Conservation (phyloP, 2,888 invertebrate species). For the Aquatica leii region DNA sequence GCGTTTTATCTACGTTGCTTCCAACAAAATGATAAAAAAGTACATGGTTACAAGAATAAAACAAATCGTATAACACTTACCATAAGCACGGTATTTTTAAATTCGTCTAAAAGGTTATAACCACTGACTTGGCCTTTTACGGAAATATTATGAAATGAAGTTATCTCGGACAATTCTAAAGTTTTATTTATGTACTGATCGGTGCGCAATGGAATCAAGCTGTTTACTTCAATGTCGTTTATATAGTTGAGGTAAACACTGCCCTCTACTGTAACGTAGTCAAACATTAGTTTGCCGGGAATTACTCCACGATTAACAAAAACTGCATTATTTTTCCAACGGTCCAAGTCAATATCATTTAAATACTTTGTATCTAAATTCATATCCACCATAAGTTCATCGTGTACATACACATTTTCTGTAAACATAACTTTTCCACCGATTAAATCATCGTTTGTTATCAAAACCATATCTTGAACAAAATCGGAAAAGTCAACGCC, state of each 20-base stretch:
- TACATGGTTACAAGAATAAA: not conserved
- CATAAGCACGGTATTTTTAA: conserved; percentile 62
- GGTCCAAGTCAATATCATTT: conserved; percentile 56
- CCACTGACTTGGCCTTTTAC: conserved; percentile 59
- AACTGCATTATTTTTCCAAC: conserved; percentile 60
- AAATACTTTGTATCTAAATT: conserved; percentile 55
- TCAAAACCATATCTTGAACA: conserved; percentile 57
- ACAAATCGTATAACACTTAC: conserved; percentile 55
- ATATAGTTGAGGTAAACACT: conserved; percentile 58
- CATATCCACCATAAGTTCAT: conserved; percentile 43
- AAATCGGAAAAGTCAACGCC: conserved; percentile 54
- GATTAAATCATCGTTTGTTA: conserved; percentile 53
- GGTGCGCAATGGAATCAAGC: conserved; percentile 61
- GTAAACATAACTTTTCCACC: conserved; percentile 56
- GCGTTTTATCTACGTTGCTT: too few species aligned
- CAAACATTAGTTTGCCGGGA: conserved; percentile 57
- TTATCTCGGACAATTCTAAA: conserved; percentile 57
- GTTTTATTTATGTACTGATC: conserved; percentile 59
- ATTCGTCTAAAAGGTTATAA: conserved; percentile 59
- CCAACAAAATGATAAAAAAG: too few species aligned
- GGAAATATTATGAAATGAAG: conserved; percentile 46
- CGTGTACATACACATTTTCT: conserved; percentile 48
- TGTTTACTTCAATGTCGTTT: conserved; percentile 61
- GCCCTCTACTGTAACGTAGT: conserved; percentile 58
- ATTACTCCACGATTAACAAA: conserved; percentile 58